These are phyloP conservation scores for Hephaestus fuliginosus DNA, from an alignment of 2,797 vertebrate species.

Conservation along the genomic window DNA sequence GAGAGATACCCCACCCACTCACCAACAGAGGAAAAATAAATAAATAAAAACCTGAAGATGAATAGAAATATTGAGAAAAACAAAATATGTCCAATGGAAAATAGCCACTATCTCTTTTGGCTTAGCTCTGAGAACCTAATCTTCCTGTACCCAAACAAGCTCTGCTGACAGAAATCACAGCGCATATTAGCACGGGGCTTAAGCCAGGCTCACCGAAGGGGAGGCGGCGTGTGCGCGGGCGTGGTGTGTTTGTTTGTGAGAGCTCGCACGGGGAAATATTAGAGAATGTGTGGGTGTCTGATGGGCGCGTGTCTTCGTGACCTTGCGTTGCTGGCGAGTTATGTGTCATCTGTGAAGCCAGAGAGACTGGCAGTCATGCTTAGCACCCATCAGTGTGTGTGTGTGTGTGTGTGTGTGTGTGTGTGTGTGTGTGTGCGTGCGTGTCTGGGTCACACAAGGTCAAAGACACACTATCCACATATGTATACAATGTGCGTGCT, in stretches of 20 bases:
- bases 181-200: conserved; percentile 56
- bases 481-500: neutral
- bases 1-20: conserved; percentile 18
- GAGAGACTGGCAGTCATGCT: conserved; percentile 6
- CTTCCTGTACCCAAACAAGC: conserved; percentile 52
- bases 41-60: conserved; percentile 1
- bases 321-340: conserved; percentile 47
- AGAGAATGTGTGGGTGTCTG: conserved; percentile 41
- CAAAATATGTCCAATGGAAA: conserved; percentile 49
- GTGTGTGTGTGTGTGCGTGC: too few species aligned
- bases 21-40: neutral
- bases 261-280: neutral
- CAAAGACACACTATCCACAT: conserved; percentile 14
- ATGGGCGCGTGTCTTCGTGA: conserved; percentile 27
- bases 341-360: conserved; percentile 27
- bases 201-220: conserved; percentile 30
- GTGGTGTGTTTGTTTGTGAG: conserved; percentile 25
- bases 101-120: conserved; percentile 45
- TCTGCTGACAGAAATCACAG: conserved; percentile 54
- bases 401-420: neutral
- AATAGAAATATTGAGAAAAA: conserved; percentile 46
- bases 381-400: neutral
- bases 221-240: conserved; percentile 12
- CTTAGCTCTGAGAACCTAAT: conserved; percentile 50
- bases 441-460: conserved; percentile 19